Evolutionary conservation across 2,888 invertebrate species (phyloP), one percentile per base, ranked within the genome.

Genomic region (Eustalomyia histrio): DNA sequence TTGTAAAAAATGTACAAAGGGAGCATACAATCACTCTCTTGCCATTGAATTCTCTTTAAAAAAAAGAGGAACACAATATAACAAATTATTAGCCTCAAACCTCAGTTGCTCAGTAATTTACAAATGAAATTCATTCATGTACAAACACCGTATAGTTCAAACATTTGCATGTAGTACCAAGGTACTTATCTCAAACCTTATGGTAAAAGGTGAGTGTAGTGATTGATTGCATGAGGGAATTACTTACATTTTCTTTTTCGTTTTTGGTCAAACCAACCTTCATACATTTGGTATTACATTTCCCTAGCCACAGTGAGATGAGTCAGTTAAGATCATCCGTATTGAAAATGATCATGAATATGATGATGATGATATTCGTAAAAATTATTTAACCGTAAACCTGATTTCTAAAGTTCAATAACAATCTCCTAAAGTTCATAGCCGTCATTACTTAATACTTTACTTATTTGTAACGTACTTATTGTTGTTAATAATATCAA

Each of bases 321-420:
- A 72, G 33, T 80, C 80, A 76, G 64, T 43, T n/a, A n/a, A 53
- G 50, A 73, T 78, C 71, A 33, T 12, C 39, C 55, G 33, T 73
- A 55, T 24, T 24, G 29, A 29, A 55, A 29, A 57, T 16, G 35
- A 24, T 47, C 21, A 33, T 63, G 16, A 50, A 47, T 33, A 39
- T 39, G 52, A 17, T 29, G 7, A 35, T 50, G 21, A 52, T 12
- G 7, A 52, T 53, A 43, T 69, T 73, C 55, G 58, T 14, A 69
- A 75, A 69, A 75, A 60, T 71, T 67, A 65, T 65, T 74, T 71
- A 78, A 67, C 78, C 65, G 69, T 76, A 80, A 81, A 81, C 81
- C 65, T 78, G 78, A 81, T 78, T 78, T 61, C 33, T 29, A 63
- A 75, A 81, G 78, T 78, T 81, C 74, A 78, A 75, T 71, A 78